A percentile compares a stretch with the other conserved stretches of the same genome.
Conservation (phyloP, 2,113 vertebrate genomes). For the Lates calcarifer region DNA sequence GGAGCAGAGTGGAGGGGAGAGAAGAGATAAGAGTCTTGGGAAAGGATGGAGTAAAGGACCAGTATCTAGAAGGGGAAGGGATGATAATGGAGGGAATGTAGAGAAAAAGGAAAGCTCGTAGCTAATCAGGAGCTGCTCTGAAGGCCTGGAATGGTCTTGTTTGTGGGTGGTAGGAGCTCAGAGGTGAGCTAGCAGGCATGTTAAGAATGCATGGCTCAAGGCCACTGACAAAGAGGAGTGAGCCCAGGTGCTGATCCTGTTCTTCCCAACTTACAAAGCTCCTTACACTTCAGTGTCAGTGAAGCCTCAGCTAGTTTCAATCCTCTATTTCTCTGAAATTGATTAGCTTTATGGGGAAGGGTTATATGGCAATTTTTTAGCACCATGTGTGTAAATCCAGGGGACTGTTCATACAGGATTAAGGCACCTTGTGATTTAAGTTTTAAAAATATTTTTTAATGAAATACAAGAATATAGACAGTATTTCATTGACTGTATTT, state of each 20-base stretch:
- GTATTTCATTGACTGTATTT: neutral
- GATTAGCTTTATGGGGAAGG: neutral
- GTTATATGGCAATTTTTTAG: conserved; percentile 19
- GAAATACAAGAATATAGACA: neutral
- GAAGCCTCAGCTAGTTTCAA: conserved; percentile 20
- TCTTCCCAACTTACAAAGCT: conserved; percentile 35
- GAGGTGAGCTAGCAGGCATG: conserved; percentile 61
- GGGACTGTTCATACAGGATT: conserved; percentile 11
- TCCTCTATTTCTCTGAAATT: conserved; percentile 40
- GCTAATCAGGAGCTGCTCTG: conserved; percentile 59
- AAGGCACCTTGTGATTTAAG: conserved; percentile 5
- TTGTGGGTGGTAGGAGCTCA: conserved; percentile 49
- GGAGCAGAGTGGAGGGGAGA: conserved; percentile 23
- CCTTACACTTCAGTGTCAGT: conserved; percentile 46
- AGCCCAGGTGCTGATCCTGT: conserved; percentile 6
- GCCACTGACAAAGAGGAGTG: conserved; percentile 35
- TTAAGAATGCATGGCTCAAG: conserved; percentile 51
- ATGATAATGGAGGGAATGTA: conserved; percentile 53
- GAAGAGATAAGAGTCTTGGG: conserved; percentile 61
- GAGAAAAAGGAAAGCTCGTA: conserved; percentile 59
- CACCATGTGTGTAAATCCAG: neutral
- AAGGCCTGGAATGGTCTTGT: conserved; percentile 42
- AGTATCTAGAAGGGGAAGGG: conserved; percentile 26
- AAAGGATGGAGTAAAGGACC: conserved; percentile 39
- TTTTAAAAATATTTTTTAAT: too few relatives aligned